Evolutionary conservation across 2,888 invertebrate genomes (phyloP).

Genomic region (Hyppa rectilinea): DNA sequence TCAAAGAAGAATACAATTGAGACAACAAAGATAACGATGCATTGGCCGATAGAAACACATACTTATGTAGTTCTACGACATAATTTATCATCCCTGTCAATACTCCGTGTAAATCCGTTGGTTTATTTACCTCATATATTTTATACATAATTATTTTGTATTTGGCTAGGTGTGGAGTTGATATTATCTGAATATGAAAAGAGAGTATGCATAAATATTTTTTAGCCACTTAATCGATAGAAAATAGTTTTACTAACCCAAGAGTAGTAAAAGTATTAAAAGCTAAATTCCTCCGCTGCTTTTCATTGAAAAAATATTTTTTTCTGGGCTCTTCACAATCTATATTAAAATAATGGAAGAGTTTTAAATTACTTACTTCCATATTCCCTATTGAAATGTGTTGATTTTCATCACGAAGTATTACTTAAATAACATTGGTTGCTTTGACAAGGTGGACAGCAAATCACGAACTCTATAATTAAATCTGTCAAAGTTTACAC

Average conservation of each 20-base stretch:
- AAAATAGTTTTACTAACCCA: no score
- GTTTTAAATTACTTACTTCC: no score
- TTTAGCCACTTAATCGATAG: no score
- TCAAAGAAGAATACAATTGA: background rate
- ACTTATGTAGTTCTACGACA: background rate
- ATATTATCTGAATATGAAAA: background rate
- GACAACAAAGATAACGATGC: slow-evolving; percentile 13
- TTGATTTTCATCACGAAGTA: background rate
- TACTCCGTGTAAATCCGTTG: background rate
- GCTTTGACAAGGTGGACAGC: background rate
- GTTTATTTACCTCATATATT: background rate
- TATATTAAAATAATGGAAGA: no score
- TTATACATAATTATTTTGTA: background rate
- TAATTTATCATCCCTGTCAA: no score
- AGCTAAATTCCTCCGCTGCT: no score
- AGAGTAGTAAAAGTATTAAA: no score
- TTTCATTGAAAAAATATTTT: no score
- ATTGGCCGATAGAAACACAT: no score
- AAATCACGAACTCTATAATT: background rate
- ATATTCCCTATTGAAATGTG: no score
- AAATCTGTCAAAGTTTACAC: background rate
- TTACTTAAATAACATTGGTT: background rate
- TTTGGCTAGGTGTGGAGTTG: background rate
- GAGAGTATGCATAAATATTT: no score
- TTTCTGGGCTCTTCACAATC: no score